A percentile compares a stretch with the other conserved stretches of the same genome.
phyloP scores from a whole-genome alignment of 2,113 vertebrate genomes.

The Mesocricetus auratus region DNA sequence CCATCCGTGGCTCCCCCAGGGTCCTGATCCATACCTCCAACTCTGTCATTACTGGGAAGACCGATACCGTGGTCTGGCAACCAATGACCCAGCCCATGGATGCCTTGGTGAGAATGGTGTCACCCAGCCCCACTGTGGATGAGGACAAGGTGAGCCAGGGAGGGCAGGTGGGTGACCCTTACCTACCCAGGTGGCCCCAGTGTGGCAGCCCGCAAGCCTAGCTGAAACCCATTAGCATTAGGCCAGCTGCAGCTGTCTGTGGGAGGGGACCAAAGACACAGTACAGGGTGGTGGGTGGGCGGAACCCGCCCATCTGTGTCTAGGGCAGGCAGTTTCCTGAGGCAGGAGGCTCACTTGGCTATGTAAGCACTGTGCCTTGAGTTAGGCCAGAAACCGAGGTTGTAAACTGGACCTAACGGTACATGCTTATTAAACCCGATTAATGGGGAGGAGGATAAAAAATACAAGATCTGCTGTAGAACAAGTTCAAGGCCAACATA shows the following conservation, averaged over 20 bases:
- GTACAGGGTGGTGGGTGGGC: neutral
- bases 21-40: slow-evolving; percentile 55
- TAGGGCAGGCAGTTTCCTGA: neutral
- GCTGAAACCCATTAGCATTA: neutral
- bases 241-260: neutral
- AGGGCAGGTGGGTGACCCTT: rapidly evolving
- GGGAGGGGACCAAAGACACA: neutral
- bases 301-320: neutral
- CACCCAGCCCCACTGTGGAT: neutral
- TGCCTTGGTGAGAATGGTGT: slow-evolving; percentile 70
- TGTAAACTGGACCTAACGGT: too few species aligned
- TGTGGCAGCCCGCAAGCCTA: neutral
- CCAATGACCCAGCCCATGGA: rapidly evolving
- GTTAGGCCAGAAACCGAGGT: neutral
- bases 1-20: neutral
- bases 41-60: rapidly evolving
- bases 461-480: neutral
- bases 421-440: neutral
- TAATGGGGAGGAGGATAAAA: neutral
- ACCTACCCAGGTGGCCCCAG: neutral
- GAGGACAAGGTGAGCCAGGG: slow-evolving; percentile 82
- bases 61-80: slow-evolving; percentile 36
- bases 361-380: neutral
- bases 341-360: too few species aligned
- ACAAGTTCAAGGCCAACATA: neutral